phyloP scores from a whole-genome alignment of 2,113 vertebrate species.

The Cettia cetti region DNA sequence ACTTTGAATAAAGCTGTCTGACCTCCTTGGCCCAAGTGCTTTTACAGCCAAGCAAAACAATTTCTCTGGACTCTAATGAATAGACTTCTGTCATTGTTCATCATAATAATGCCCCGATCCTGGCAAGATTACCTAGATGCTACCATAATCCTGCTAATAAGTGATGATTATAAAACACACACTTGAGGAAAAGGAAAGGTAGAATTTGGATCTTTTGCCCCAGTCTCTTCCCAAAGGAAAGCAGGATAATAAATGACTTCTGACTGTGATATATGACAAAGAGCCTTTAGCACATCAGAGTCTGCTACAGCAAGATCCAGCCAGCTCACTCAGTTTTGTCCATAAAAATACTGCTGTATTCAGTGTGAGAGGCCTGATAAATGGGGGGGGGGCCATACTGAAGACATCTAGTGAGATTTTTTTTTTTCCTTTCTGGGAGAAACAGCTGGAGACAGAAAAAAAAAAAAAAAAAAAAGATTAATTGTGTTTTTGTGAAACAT shows the following conservation, averaged over 20 bases:
- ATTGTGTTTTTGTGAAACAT: slow-evolving; percentile 41
- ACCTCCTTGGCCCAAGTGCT: slow-evolving; percentile 61
- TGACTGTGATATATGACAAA: slow-evolving; percentile 70
- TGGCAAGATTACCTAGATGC: slow-evolving; percentile 58
- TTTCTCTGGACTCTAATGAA: slow-evolving; percentile 65
- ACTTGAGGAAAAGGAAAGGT: slow-evolving; percentile 53
- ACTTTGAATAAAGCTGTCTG: slow-evolving; percentile 61
- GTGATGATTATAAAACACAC: slow-evolving; percentile 55
- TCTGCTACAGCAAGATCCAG: slow-evolving; percentile 59
- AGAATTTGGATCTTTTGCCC: slow-evolving; percentile 57
- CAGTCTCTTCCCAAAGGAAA: slow-evolving; percentile 64
- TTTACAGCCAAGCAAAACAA: slow-evolving; percentile 64
- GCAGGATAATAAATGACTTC: slow-evolving; percentile 71
- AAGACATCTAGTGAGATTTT: slow-evolving; percentile 19
- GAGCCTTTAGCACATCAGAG: slow-evolving; percentile 60
- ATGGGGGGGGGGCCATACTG: slow-evolving; percentile 47
- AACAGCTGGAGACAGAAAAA: slow-evolving; percentile 29
- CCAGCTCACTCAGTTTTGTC: slow-evolving; percentile 65
- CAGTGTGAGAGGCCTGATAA: slow-evolving; percentile 54
- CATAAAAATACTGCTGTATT: slow-evolving; percentile 59
- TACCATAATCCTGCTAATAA: slow-evolving; percentile 51
- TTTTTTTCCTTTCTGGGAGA: background rate
- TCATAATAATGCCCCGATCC: slow-evolving; percentile 56
- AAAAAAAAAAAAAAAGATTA: slow-evolving; percentile 16
- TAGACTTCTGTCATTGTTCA: slow-evolving; percentile 65